Evolutionary conservation across 2,888 invertebrate species (phyloP), one percentile per base, ranked within the genome.

Genomic region (Seira ritae): DNA sequence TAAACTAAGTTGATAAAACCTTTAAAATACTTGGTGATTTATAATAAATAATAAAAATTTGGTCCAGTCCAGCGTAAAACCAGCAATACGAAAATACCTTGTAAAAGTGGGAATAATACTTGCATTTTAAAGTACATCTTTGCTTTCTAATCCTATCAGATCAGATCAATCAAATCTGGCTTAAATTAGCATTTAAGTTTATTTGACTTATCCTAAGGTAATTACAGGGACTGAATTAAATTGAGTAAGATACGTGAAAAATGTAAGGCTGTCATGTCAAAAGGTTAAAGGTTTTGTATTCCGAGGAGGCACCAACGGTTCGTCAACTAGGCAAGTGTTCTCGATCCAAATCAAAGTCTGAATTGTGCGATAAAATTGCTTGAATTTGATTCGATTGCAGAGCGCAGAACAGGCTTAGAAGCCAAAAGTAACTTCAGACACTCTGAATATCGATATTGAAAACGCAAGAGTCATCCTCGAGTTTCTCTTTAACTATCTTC

Each of bases 401-500:
- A 8, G 3, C 6, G 55, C 15, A 12, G 15, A 17, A 3, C 17
- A 8, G n/a, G 17, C 55, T 55, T 31, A 31, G 31, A 31, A 31
- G 31, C 31, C 31, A 8, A 31, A 31, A 31, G 31, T 31, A 31
- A 31, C 15, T 17, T 55, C 55, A 55, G 3, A 55, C 55, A 62
- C 78, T 85, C 66, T 85, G 81, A 31, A 86, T 82, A 19, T 86
- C 85, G 62, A 87, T 82, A 12, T 85, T 66, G 50, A 84, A 85
- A 15, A 85, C 84, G 1, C 80, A 68, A 31, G 79, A 71, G 55
- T 85, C 84, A 24, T 84, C 83, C 20, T 77, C 76, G 10, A 87
- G 70, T 24, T 75, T 82, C 37, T 81, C 78, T 3, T 55, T 93
- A 69, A 97, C 94, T 81, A 93, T 93, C 87, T 92, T 93, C 90